Evolutionary conservation across 23 tunicate genomes (phyloP), one percentile per base, ranked within the genome.

Genomic region (Trididemnum clinides): DNA sequence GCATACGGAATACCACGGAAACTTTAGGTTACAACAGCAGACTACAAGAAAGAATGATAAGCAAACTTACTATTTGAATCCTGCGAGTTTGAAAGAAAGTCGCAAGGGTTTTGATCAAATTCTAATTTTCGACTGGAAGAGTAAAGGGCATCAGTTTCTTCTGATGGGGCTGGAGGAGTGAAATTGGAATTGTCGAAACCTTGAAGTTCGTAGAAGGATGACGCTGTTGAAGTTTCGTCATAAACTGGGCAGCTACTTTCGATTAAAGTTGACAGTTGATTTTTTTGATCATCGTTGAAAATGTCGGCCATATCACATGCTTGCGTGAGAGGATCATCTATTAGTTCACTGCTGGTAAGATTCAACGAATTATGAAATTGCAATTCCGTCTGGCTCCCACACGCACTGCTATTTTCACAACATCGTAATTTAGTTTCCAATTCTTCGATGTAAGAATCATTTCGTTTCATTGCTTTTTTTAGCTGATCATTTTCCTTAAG

Each of bases 401-500:
- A 10, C 12, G 54, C 12, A 3, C 25, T 5, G 25, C 66, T 59
- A 3, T 5, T n/a, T n/a, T 59, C 66, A n/a, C 5, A 3, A 4
- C 20, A 25, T 38, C 39, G 73, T 3, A 91, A 25, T 33, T 92
- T 86, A 28, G 51, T 64, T 78, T 92, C 82, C 57, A 92, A 69
- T 33, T 49, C 62, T 25, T 77, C 89, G 22, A 80, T 87, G 71
- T 86, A 87, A 7, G 72, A 4, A 50, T 92, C 97, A 50, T 64
- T 87, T 34, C 39, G 64, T 35, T 87, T 51, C 58, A 92, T 31
- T 2, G 97, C 97, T 66, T 81, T 87, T 66, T 83, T 39, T 28
- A 92, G 70, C 71, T 87, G 97, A 7, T 83, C 81, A 2, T 72
- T 58, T 57, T 92, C 86, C 39, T 87, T 92, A 22, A 74, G 85